phyloP scores from a whole-genome alignment of 2,797 vertebrate genomes.

The Artibeus jamaicensis region DNA sequence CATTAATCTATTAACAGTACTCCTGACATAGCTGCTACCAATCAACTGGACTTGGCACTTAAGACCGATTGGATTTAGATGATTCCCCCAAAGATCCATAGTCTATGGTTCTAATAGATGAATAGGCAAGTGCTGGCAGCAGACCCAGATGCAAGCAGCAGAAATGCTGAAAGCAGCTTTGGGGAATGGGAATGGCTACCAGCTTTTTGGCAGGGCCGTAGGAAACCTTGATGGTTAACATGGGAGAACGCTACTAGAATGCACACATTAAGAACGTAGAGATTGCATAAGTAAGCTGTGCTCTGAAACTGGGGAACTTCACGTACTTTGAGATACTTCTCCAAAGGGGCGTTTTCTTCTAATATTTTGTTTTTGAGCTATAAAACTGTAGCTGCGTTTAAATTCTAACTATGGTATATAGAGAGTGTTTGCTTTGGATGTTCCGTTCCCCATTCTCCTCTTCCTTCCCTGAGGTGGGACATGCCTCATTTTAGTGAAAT shows the following conservation, averaged over 20 bases:
- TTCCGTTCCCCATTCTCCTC: neutral
- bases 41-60: neutral
- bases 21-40: neutral
- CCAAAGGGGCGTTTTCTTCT: neutral
- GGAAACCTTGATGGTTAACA: neutral
- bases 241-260: neutral
- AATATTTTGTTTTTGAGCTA: conserved; percentile 18
- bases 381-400: neutral
- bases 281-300: neutral
- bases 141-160: neutral
- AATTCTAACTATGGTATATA: neutral
- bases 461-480: neutral
- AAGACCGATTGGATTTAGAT: neutral
- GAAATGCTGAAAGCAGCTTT: neutral
- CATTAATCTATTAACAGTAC: neutral
- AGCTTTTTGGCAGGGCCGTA: neutral
- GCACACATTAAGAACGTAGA: neutral
- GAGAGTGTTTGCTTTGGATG: neutral
- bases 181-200: neutral
- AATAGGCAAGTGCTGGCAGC: neutral
- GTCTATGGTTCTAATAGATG: neutral
- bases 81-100: neutral
- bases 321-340: neutral
- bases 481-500: neutral
- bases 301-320: neutral